phyloP scores from a whole-genome alignment of 2,113 vertebrate species.

The Polyodon spathula region DNA sequence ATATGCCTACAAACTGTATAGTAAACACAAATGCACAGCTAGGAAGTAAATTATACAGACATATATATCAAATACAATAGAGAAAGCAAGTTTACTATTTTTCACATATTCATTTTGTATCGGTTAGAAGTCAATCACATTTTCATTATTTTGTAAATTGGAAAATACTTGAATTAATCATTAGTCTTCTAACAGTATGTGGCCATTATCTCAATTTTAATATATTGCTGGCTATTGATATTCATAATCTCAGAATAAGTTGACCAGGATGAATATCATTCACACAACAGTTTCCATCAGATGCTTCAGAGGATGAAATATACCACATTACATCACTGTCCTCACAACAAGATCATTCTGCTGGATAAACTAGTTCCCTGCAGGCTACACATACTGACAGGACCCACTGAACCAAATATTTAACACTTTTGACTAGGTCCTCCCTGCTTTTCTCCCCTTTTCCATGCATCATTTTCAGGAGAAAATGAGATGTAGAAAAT shows the following conservation, averaged over 20 bases:
- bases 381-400: slow-evolving; percentile 35
- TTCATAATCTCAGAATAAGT: slow-evolving; percentile 34
- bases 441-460: slow-evolving; percentile 31
- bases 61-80: too few species aligned
- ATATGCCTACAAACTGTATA: slow-evolving; percentile 7
- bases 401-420: slow-evolving; percentile 37
- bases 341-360: slow-evolving; percentile 43
- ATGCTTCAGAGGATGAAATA: slow-evolving; percentile 37
- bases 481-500: slow-evolving; percentile 44
- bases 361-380: slow-evolving; percentile 40
- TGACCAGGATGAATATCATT: slow-evolving; percentile 29
- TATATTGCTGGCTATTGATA: slow-evolving; percentile 37
- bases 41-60: too few species aligned
- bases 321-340: slow-evolving; percentile 41
- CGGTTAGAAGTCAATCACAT: slow-evolving; percentile 33
- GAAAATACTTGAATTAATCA: slow-evolving; percentile 46
- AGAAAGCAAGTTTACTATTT: slow-evolving; percentile 7
- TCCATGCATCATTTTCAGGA: slow-evolving; percentile 27
- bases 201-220: slow-evolving; percentile 43
- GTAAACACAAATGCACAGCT: neutral
- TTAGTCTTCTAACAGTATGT: slow-evolving; percentile 38
- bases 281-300: slow-evolving; percentile 37
- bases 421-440: slow-evolving; percentile 31
- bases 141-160: slow-evolving; percentile 41
- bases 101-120: slow-evolving; percentile 27